phyloP scores from a whole-genome alignment of 2,888 invertebrate species.

The Lochmaea capreae region DNA sequence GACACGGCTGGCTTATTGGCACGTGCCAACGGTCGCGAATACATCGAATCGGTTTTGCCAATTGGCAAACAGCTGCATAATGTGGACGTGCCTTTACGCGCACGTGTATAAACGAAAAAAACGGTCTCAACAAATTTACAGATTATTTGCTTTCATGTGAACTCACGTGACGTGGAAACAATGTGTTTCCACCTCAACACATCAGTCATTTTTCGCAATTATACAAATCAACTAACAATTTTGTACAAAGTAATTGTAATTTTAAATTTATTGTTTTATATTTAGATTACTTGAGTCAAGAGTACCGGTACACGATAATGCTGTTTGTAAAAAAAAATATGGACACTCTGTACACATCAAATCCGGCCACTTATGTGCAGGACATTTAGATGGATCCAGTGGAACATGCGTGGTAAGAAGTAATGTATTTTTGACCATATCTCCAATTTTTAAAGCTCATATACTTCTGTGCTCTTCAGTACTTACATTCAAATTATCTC shows the following conservation, averaged over 20 bases:
- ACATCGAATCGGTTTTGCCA: too few relatives aligned
- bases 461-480: not conserved
- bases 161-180: too few relatives aligned
- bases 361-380: conserved; percentile 88
- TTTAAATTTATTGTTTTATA: not conserved
- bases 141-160: too few relatives aligned
- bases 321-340: conserved; percentile 71
- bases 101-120: too few relatives aligned
- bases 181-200: too few relatives aligned
- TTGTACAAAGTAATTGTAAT: not conserved
- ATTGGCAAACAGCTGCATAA: too few relatives aligned
- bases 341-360: conserved; percentile 76
- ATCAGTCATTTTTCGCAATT: too few relatives aligned
- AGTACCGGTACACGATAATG: conserved; percentile 75
- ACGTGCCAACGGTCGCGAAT: too few relatives aligned
- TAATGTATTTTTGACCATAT: not conserved
- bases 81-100: too few relatives aligned
- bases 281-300: conserved; percentile 77
- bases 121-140: too few relatives aligned
- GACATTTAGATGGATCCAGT: conserved; percentile 85
- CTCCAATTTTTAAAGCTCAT: not conserved
- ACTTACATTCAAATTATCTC: not conserved
- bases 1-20: too few relatives aligned
- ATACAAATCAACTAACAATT: too few relatives aligned
- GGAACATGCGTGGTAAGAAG: conserved; percentile 89